phyloP scores from a whole-genome alignment of 1,140 invertebrate species.

The Papilio polyxenes region DNA sequence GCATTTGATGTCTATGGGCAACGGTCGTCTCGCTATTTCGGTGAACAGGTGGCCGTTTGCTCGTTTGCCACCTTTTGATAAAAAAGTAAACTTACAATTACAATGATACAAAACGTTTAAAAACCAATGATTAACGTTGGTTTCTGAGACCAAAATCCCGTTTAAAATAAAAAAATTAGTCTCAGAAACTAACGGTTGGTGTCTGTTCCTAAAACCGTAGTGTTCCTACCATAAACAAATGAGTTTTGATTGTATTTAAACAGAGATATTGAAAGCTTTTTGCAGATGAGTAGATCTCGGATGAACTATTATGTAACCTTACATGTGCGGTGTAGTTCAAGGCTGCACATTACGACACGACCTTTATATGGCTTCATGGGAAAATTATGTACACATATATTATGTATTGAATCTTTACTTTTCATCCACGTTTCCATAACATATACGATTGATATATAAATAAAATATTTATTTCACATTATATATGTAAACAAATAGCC shows the following conservation, averaged over 20 bases:
- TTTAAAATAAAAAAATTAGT: too few relatives aligned
- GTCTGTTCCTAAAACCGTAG: neutral
- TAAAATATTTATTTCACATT: neutral
- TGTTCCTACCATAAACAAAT: neutral
- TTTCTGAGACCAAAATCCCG: too few relatives aligned
- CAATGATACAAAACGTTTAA: neutral
- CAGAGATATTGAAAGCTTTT: neutral
- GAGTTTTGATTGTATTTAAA: neutral
- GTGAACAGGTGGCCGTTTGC: too few relatives aligned
- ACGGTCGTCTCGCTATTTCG: too few relatives aligned
- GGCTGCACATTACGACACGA: slow-evolving; percentile 29
- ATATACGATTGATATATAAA: neutral
- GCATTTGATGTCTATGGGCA: too few relatives aligned
- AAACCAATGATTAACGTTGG: neutral
- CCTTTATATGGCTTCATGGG: slow-evolving; percentile 33
- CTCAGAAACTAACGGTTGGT: neutral
- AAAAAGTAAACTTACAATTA: neutral
- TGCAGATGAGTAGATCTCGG: slow-evolving; percentile 15
- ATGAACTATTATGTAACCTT: slow-evolving; percentile 36
- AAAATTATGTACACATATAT: slow-evolving; percentile 4
- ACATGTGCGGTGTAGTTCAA: slow-evolving; percentile 35
- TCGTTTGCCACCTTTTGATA: too few relatives aligned
- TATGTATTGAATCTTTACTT: slow-evolving; percentile 16
- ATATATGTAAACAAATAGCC: too few relatives aligned
- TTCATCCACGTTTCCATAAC: slow-evolving; percentile 10